Evolutionary conservation across 2,888 invertebrate genomes (phyloP).

Genomic region (Teinopalpus imperialis): DNA sequence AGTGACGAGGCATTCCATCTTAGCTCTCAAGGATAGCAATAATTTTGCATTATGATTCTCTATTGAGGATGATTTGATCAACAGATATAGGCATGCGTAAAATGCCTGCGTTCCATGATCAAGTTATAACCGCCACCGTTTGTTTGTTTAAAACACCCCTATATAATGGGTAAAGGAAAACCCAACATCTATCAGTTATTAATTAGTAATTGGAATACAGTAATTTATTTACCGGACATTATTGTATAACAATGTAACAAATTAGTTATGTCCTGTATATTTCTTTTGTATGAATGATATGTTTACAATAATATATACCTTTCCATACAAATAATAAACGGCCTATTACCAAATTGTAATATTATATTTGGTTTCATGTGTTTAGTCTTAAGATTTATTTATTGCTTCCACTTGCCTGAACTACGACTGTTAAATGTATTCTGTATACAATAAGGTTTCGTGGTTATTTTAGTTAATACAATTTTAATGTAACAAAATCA

Average conservation of each 20-base stretch:
- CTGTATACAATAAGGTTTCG: slow-evolving; percentile 2
- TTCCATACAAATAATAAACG: not conserved
- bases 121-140: no score
- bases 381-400: slow-evolving; percentile 32
- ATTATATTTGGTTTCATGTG: slow-evolving; percentile 11
- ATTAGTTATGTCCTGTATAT: slow-evolving; percentile 21
- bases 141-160: no score
- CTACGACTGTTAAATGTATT: slow-evolving; percentile 13
- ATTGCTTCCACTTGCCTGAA: slow-evolving; percentile 41
- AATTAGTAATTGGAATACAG: no score
- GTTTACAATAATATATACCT: not conserved
- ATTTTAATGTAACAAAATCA: not conserved
- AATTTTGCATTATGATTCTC: no score
- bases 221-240: slow-evolving; percentile 7
- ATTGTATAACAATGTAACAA: slow-evolving; percentile 8
- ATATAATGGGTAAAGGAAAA: no score
- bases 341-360: slow-evolving; percentile 9
- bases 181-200: no score
- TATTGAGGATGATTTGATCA: no score
- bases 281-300: slow-evolving; percentile 23
- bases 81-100: no score
- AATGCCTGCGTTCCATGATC: no score
- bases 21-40: no score
- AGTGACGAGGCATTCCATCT: no score
- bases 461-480: not conserved